These are phyloP conservation scores for Carposina sasakii DNA, from an alignment of 1,140 invertebrate genomes.

Conservation along the genomic window DNA sequence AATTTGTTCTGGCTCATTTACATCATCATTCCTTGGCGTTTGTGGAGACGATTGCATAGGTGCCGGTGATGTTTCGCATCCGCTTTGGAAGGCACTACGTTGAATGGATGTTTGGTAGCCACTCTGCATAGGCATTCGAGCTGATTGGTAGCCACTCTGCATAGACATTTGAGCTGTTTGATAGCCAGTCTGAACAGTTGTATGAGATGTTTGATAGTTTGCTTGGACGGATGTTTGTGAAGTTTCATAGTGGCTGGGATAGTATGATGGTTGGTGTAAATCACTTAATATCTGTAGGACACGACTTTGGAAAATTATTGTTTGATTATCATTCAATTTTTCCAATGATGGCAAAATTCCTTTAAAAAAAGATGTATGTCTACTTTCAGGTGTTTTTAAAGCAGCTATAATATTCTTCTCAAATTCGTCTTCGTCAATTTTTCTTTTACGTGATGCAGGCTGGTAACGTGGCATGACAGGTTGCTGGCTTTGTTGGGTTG, in stretches of 20 bases:
- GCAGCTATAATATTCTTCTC: conserved; percentile 22
- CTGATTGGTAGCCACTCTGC: too few species aligned
- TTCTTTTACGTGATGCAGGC: conserved; percentile 23
- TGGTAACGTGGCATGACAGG: conserved; percentile 26
- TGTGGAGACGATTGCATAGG: conserved; percentile 27
- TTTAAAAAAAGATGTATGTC: conserved; percentile 29
- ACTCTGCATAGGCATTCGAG: too few species aligned
- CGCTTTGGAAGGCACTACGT: too few species aligned
- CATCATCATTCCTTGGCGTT: conserved; percentile 25
- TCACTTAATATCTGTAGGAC: conserved; percentile 28
- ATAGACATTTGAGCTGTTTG: conserved; percentile 28
- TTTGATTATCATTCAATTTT: conserved; percentile 30
- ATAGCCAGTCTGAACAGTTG: conserved; percentile 17
- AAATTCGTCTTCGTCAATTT: conserved; percentile 17
- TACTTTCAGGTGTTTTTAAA: conserved; percentile 27
- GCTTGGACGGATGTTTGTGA: conserved; percentile 23
- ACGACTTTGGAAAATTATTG: conserved; percentile 28
- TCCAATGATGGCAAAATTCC: conserved; percentile 26
- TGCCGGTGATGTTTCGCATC: too few species aligned
- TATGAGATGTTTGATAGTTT: conserved; percentile 12
- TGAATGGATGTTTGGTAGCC: too few species aligned
- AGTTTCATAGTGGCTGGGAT: conserved; percentile 18
- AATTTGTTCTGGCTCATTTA: conserved; percentile 28
- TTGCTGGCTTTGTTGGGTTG: conserved; percentile 22
- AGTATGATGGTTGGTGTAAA: conserved; percentile 23